Evolutionary conservation across 2,797 vertebrate species (phyloP).

Genomic region (Sebastiscus albofasciatus): DNA sequence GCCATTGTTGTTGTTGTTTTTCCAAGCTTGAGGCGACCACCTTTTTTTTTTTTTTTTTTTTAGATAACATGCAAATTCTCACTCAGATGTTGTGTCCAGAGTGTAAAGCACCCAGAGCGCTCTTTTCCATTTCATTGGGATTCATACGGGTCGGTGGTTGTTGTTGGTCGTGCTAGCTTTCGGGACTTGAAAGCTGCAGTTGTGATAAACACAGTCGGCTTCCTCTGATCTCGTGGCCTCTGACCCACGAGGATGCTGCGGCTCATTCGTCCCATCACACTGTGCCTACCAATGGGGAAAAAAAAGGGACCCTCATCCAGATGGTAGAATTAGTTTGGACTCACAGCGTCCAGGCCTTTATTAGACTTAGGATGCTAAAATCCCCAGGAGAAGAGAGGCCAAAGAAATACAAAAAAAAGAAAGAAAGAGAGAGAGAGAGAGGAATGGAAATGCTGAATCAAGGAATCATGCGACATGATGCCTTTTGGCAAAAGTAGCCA

Average conservation of each 20-base stretch:
- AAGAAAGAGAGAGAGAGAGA: not conserved
- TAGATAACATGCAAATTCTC: constrained; percentile 19
- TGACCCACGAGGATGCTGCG: constrained; percentile 29
- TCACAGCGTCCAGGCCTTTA: constrained; percentile 53
- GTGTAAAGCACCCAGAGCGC: not conserved
- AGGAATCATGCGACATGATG: constrained; percentile 55
- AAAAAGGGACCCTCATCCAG: constrained; percentile 64
- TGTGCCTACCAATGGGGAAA: constrained; percentile 32
- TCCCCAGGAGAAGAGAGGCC: constrained; percentile 25
- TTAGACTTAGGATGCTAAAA: constrained; percentile 50
- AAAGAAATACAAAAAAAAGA: constrained; percentile 13
- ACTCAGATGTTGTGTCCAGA: not conserved
- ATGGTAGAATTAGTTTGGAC: constrained; percentile 69
- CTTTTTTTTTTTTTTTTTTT: constrained; percentile 7
- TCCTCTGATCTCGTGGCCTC: constrained; percentile 46
- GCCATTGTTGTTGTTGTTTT: constrained; percentile 28
- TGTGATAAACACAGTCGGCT: constrained; percentile 50
- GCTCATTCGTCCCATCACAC: constrained; percentile 31
- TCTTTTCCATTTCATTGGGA: constrained; percentile 15
- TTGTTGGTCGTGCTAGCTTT: constrained; percentile 32
- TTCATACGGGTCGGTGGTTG: constrained; percentile 25
- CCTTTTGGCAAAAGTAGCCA: constrained; percentile 59
- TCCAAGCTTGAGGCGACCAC: constrained; percentile 2
- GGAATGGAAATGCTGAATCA: constrained; percentile 64
- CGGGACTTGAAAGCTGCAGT: constrained; percentile 36